Percentiles rank a stretch among this genome's conserved stretches.
These are phyloP conservation scores for Falco columbarius DNA, from an alignment of 2,797 vertebrate genomes.

Conservation along the genomic window DNA sequence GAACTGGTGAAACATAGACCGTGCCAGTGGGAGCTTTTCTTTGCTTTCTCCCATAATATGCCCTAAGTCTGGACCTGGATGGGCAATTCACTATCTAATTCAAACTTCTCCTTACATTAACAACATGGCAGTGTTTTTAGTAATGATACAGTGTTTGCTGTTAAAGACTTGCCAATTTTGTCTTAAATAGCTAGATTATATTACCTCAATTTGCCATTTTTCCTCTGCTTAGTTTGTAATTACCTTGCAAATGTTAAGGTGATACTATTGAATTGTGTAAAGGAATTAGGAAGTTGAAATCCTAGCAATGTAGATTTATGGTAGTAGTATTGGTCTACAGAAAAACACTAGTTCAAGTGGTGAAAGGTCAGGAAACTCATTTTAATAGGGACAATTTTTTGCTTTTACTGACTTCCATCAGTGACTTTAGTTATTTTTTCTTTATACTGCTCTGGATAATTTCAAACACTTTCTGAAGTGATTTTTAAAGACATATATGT, in stretches of 20 bases:
- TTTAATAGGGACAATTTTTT: not conserved
- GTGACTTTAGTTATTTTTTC: not conserved
- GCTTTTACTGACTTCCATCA: not conserved
- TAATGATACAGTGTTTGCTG: conserved; percentile 37
- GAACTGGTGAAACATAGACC: not conserved
- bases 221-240: conserved; percentile 56
- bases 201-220: conserved; percentile 47
- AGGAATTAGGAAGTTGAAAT: conserved; percentile 5
- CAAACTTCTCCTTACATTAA: conserved; percentile 36
- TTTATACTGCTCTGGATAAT: not conserved
- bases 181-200: conserved; percentile 35
- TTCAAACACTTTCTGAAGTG: conserved; percentile 1
- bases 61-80: not conserved
- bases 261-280: not conserved
- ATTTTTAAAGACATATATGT: not conserved
- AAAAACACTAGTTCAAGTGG: not conserved
- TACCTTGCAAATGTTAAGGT: conserved; percentile 32
- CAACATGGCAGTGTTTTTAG: conserved; percentile 47
- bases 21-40: not conserved
- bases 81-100: conserved; percentile 19
- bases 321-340: not conserved
- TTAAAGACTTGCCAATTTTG: conserved; percentile 53
- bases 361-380: not conserved
- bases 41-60: not conserved
- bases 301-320: not conserved